phyloP scores from a whole-genome alignment of 2,797 vertebrate genomes.

The Trematomus bernacchii region DNA sequence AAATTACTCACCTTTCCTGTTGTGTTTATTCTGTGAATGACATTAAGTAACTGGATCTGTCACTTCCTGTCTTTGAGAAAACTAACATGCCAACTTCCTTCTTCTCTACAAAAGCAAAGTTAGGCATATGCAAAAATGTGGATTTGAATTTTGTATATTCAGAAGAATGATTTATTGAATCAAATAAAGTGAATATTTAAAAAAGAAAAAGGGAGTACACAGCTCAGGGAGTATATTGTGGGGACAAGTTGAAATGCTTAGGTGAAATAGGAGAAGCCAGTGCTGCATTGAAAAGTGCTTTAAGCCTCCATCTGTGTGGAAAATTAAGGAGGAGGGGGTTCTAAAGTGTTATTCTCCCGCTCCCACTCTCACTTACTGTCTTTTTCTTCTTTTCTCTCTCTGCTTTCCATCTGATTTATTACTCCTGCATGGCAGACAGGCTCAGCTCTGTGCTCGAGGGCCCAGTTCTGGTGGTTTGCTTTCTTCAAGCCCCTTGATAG shows the following conservation, averaged over 20 bases:
- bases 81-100: not conserved
- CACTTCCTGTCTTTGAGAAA: not conserved
- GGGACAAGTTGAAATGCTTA: conserved; percentile 49
- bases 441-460: conserved; percentile 44
- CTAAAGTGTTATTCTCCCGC: conserved; percentile 50
- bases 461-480: conserved; percentile 35
- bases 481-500: conserved; percentile 43
- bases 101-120: not conserved
- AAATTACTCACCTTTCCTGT: not conserved
- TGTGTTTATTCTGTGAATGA: conserved; percentile 7
- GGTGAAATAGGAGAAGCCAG: conserved; percentile 65
- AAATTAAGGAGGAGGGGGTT: conserved; percentile 58
- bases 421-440: conserved; percentile 53
- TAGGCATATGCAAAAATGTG: not conserved
- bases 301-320: conserved; percentile 72
- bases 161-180: conserved; percentile 16
- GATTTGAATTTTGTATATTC: not conserved
- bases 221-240: conserved; percentile 40
- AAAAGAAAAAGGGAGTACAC: conserved; percentile 38
- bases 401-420: conserved; percentile 73
- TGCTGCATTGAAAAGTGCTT: conserved; percentile 59
- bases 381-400: conserved; percentile 38
- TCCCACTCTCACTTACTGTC: conserved; percentile 28
- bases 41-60: not conserved
- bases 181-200: conserved; percentile 18